Percentiles rank a stretch among this genome's conserved stretches.
These are phyloP conservation scores for Mylabris phalerata DNA, from an alignment of 1,140 invertebrate genomes.

Conservation along the genomic window DNA sequence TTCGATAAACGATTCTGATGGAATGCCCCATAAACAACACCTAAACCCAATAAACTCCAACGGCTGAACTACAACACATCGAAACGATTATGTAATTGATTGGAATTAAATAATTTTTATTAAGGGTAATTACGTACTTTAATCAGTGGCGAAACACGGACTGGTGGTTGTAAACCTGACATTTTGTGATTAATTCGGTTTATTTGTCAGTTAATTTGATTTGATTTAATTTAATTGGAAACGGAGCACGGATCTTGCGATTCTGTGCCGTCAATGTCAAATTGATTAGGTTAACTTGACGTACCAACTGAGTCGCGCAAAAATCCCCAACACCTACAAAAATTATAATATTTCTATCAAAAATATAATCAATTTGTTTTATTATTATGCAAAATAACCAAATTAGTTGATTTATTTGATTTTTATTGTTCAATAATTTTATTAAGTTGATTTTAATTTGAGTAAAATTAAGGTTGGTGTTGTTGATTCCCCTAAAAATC, in stretches of 20 bases:
- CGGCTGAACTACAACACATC: slow-evolving; percentile 55
- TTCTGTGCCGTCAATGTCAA: slow-evolving; percentile 2
- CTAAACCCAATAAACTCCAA: slow-evolving; percentile 61
- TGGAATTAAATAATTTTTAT: not conserved
- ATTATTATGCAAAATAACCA: too few relatives aligned
- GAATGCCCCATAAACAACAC: slow-evolving; percentile 62
- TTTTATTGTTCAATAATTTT: too few relatives aligned
- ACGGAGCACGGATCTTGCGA: not conserved
- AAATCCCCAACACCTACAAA: too few relatives aligned
- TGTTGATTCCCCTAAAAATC: too few relatives aligned
- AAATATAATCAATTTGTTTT: too few relatives aligned
- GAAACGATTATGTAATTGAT: slow-evolving; percentile 19
- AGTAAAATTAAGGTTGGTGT: too few relatives aligned
- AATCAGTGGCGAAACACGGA: slow-evolving; percentile 66
- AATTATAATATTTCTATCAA: too few relatives aligned
- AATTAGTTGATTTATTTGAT: too few relatives aligned
- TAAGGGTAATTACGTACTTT: slow-evolving; percentile 48
- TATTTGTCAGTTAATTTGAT: not conserved
- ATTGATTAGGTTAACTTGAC: not conserved
- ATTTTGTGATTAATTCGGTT: slow-evolving; percentile 34
- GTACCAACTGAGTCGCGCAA: too few relatives aligned
- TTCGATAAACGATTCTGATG: slow-evolving; percentile 61
- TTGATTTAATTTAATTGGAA: not conserved
- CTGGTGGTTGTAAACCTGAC: slow-evolving; percentile 53
- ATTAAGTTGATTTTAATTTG: too few relatives aligned